Conservation (phyloP, 2,797 vertebrate species). For the Myripristis jacobus region DNA sequence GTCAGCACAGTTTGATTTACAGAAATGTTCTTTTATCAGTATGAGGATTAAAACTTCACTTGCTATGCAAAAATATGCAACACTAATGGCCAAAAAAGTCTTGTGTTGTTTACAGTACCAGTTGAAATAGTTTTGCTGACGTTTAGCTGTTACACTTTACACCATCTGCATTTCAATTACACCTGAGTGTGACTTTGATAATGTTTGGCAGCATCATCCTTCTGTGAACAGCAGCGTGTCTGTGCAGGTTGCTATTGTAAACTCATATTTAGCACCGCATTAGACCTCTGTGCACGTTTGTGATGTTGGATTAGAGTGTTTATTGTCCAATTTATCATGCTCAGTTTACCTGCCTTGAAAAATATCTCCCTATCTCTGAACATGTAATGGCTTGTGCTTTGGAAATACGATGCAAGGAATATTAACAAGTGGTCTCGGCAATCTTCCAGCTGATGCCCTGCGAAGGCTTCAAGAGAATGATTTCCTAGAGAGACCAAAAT, state of each 20-base stretch:
- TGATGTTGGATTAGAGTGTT: slow-evolving; percentile 79
- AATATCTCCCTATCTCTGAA: slow-evolving; percentile 76
- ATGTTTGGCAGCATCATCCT: slow-evolving; percentile 34
- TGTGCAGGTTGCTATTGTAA: slow-evolving; percentile 44
- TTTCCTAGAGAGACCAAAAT: slow-evolving; percentile 65
- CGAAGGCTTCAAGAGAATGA: slow-evolving; percentile 36
- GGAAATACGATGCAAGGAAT: slow-evolving; percentile 72
- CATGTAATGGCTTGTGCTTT: slow-evolving; percentile 72
- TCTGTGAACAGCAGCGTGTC: slow-evolving; percentile 37
- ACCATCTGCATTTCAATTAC: slow-evolving; percentile 55
- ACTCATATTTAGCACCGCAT: slow-evolving; percentile 70
- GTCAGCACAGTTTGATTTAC: neutral
- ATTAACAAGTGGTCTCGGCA: slow-evolving; percentile 73
- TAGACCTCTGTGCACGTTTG: slow-evolving; percentile 72
- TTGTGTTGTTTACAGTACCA: slow-evolving; percentile 25
- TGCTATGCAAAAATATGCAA: neutral
- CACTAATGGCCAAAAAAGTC: neutral
- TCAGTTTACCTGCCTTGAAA: slow-evolving; percentile 75
- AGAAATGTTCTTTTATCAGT: neutral
- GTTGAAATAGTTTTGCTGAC: slow-evolving; percentile 14
- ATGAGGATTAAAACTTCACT: neutral
- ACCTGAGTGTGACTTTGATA: slow-evolving; percentile 51
- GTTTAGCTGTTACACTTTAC: slow-evolving; percentile 21
- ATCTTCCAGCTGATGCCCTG: slow-evolving; percentile 64
- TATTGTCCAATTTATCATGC: slow-evolving; percentile 85